Evolutionary conservation across 2,888 invertebrate genomes (phyloP).

Genomic region (Eulithis testata): DNA sequence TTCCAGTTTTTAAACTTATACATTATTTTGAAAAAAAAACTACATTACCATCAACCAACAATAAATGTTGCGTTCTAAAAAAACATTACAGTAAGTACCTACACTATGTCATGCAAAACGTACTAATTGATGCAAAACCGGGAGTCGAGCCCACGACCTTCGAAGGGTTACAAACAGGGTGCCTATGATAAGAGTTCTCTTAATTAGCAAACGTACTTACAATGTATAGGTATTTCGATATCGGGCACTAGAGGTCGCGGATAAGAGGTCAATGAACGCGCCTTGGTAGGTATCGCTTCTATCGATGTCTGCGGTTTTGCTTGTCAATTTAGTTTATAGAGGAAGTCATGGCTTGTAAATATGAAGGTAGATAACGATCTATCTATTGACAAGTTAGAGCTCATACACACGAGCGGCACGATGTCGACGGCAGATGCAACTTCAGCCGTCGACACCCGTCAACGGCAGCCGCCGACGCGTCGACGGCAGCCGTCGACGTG

Average conservation of each 20-base stretch:
- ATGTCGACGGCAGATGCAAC: no score
- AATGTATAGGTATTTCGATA: slow-evolving; percentile 28
- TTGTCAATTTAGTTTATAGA: slow-evolving; percentile 5
- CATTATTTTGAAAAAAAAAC: no score
- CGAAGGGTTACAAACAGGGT: slow-evolving; percentile 4
- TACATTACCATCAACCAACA: no score
- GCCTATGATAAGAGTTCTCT: not conserved
- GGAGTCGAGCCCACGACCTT: not conserved
- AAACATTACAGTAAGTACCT: no score
- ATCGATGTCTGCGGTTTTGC: slow-evolving; percentile 18
- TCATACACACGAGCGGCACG: no score
- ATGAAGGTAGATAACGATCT: not conserved
- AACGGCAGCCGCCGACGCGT: no score
- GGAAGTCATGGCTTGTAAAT: not conserved
- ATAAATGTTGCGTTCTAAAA: no score
- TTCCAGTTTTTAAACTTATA: no score
- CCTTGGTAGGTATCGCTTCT: slow-evolving; percentile 34
- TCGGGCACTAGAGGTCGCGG: slow-evolving; percentile 47
- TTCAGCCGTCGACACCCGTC: no score
- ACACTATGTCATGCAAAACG: no score
- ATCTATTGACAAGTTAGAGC: no score
- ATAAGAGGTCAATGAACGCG: slow-evolving; percentile 49
- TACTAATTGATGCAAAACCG: not conserved
- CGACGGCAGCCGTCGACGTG: no score
- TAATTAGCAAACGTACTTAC: slow-evolving; percentile 2